A percentile compares a stretch with the other conserved stretches of the same genome.
phyloP scores from a whole-genome alignment of 2,888 invertebrate species.

The Heliconius ethilla region DNA sequence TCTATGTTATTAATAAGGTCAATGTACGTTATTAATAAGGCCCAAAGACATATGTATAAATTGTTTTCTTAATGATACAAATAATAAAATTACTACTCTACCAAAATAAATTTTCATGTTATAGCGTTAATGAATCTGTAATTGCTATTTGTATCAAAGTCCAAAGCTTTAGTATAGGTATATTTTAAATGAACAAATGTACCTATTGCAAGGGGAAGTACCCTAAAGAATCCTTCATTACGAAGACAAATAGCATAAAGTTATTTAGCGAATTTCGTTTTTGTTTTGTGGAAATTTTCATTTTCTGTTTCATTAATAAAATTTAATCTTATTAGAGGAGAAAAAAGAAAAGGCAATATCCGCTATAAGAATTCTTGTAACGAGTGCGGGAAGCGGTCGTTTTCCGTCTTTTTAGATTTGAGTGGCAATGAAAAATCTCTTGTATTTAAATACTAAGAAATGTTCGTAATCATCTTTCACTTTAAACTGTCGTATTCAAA shows the following conservation, averaged over 20 bases:
- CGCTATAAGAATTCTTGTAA: slow-evolving; percentile 63
- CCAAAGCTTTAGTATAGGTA: not conserved
- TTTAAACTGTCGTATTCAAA: not conserved
- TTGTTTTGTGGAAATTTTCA: slow-evolving; percentile 64
- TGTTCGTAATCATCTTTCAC: slow-evolving; percentile 23
- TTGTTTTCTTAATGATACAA: too few relatives aligned
- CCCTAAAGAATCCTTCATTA: slow-evolving; percentile 60
- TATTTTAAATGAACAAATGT: not conserved
- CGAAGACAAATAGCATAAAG: slow-evolving; percentile 67
- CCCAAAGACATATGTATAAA: too few relatives aligned
- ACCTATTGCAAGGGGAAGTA: slow-evolving; percentile 31
- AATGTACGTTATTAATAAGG: too few relatives aligned
- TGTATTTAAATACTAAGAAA: slow-evolving; percentile 45
- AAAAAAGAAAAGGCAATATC: slow-evolving; percentile 63
- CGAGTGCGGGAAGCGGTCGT: slow-evolving; percentile 60
- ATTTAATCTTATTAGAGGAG: slow-evolving; percentile 72
- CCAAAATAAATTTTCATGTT: not conserved
- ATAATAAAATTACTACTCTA: not conserved
- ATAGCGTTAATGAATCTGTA: not conserved
- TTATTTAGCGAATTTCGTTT: slow-evolving; percentile 68
- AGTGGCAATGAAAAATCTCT: slow-evolving; percentile 52
- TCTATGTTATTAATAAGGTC: too few relatives aligned
- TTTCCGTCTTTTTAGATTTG: slow-evolving; percentile 55
- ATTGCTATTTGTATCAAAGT: not conserved
- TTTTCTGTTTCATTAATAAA: slow-evolving; percentile 79